Conservation (phyloP, 2,113 vertebrate genomes). For the Pseudopodoces humilis region DNA sequence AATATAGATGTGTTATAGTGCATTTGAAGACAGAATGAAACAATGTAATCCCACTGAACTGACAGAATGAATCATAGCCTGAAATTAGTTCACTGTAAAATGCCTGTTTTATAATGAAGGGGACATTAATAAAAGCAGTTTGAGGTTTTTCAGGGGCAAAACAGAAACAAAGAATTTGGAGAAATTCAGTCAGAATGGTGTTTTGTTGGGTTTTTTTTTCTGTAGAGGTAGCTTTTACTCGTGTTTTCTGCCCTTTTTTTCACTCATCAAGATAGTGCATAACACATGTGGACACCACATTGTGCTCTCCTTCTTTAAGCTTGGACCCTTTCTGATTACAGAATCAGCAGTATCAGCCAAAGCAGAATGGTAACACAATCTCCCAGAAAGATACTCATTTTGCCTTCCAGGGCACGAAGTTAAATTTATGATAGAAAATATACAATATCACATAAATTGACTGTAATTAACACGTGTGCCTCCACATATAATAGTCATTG, state of each 20-base stretch:
- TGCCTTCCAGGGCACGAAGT: accelerated
- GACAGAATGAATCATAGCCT: background rate
- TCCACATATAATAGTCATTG: background rate
- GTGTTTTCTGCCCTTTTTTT: background rate
- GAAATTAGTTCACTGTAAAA: background rate
- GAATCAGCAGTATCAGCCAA: background rate
- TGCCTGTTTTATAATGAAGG: background rate
- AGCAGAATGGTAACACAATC: background rate
- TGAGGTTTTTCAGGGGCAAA: accelerated
- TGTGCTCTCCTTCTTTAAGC: background rate
- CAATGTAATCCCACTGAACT: background rate
- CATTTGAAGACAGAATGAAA: background rate
- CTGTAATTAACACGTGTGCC: background rate
- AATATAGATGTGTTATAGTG: background rate
- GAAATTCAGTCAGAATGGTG: background rate
- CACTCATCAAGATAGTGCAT: background rate
- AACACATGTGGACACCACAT: background rate
- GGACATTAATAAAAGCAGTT: background rate
- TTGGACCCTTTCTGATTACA: background rate
- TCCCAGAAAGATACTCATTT: background rate
- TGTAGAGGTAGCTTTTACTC: background rate
- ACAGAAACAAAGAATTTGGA: background rate
- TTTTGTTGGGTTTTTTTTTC: background rate
- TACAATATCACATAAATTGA: background rate
- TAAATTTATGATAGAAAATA: background rate